Base-by-base conservation (phyloP, 2,888 invertebrate species). In the Sminthurides aquaticus region DNA sequence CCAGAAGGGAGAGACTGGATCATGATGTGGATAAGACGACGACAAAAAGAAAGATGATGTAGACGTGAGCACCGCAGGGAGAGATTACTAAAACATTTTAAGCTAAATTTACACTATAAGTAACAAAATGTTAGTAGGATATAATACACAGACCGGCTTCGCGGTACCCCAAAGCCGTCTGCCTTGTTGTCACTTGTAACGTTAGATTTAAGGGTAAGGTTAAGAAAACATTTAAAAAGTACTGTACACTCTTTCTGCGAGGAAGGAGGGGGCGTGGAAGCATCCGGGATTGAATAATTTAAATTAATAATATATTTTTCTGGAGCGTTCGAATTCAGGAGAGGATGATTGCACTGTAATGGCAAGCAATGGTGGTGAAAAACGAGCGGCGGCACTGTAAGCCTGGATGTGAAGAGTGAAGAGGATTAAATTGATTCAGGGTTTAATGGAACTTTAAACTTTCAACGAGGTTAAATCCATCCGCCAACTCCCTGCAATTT, bases 31-130 rank as follows among this genome's bases (percentile, higher is more conserved):
- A 52, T 22, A 5, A 18, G 52, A 22, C 52, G 52, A 52, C 52
- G 52, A 22, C 8, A 20, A 52, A 43, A 28, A 62, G 57, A 60
- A 34, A 49, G 43, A 49, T 48, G 64, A 60, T 59, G 56, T 54
- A 60, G 56, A 64, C 64, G 64, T 64, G 64, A 60, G 64, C 60
- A 64, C 64, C 64, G 64, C 64, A 64, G 64, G 64, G 64, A 64
- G 64, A 64, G 59, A 64, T 60, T 59, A 43, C 49, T 49, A 55
- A 55, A 49, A 62, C 56, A 15, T 52, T 22, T 52, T 15, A 52
- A 11, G 52, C 20, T 52, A 20, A 18, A 22, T 15, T 52, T 52
- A 52, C 8, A 18, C 3, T 52, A 52, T 8, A 18, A 52, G 52
- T 52, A 8, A 52, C 11, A 15, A 22, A 15, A 52, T 22, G 8